Evolutionary conservation across 2,888 invertebrate species (phyloP).

Genomic region (Drosophila austrosaltans): DNA sequence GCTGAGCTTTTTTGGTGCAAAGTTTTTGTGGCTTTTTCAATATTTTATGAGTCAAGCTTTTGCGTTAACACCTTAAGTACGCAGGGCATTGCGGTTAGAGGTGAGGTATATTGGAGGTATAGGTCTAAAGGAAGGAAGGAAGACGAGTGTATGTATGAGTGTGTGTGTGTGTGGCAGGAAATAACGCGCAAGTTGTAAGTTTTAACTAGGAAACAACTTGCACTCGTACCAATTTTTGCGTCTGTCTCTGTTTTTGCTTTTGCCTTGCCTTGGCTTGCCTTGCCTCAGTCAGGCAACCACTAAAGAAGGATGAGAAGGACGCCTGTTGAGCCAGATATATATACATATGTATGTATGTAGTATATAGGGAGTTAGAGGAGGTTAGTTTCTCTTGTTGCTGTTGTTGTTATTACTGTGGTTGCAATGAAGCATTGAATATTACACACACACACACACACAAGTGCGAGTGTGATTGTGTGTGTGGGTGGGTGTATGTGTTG

Average conservation of each 20-base stretch:
- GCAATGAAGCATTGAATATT: constrained; percentile 74
- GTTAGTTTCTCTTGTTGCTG: constrained; percentile 18
- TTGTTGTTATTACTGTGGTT: constrained; percentile 60
- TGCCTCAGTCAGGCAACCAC: constrained; percentile 26
- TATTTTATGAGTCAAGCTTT: constrained; percentile 82
- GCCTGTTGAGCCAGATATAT: constrained; percentile 9
- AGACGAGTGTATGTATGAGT: not conserved
- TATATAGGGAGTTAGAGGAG: constrained; percentile 55
- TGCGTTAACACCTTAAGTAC: constrained; percentile 79
- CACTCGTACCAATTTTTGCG: constrained; percentile 25
- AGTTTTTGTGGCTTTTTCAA: constrained; percentile 82
- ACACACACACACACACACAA: not conserved
- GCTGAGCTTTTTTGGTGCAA: constrained; percentile 71
- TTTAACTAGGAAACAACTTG: constrained; percentile 73
- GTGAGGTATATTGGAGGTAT: constrained; percentile 4
- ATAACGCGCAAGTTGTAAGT: constrained; percentile 76
- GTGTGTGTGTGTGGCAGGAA: constrained; percentile 64
- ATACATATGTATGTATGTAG: constrained; percentile 32
- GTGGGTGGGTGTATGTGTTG: no score
- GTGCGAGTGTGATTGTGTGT: not conserved
- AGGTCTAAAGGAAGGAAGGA: constrained; percentile 8
- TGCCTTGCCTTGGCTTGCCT: not conserved
- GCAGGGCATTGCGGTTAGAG: constrained; percentile 67
- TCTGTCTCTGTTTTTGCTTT: constrained; percentile 4
- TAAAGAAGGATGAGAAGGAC: constrained; percentile 13